phyloP scores from a whole-genome alignment of 2,113 vertebrate genomes.

The Lontra canadensis region DNA sequence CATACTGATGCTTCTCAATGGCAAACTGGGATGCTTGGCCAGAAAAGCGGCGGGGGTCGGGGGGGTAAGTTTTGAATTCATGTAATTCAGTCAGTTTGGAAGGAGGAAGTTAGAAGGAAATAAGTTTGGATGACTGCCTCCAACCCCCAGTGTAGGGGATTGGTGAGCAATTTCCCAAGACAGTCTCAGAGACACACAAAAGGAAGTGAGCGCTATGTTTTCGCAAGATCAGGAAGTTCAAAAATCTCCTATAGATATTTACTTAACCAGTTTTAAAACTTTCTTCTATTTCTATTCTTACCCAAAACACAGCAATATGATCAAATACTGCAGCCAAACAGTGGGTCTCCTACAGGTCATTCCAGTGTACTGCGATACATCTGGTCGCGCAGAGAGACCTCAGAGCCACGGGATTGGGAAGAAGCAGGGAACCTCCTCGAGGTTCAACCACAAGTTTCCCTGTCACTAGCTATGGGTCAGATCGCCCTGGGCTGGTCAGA shows the following conservation, averaged over 20 bases:
- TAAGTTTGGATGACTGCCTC: background rate
- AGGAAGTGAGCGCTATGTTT: background rate
- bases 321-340: background rate
- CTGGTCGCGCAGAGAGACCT: background rate
- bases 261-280: background rate
- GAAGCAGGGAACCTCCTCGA: background rate
- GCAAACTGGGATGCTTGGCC: background rate
- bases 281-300: background rate
- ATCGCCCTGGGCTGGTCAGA: background rate
- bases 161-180: background rate
- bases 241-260: background rate
- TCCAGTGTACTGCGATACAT: background rate
- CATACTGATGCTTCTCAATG: constrained; percentile 18
- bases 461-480: background rate
- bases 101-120: background rate
- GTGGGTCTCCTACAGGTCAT: background rate
- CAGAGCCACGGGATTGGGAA: background rate
- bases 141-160: background rate
- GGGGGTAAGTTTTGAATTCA: background rate
- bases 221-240: background rate
- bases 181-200: background rate
- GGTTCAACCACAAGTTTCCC: background rate
- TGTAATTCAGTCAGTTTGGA: background rate
- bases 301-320: background rate
- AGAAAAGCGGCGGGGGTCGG: rapidly evolving